Conservation (phyloP, 2,113 vertebrate genomes). For the Tenebrosternarchus preto region DNA sequence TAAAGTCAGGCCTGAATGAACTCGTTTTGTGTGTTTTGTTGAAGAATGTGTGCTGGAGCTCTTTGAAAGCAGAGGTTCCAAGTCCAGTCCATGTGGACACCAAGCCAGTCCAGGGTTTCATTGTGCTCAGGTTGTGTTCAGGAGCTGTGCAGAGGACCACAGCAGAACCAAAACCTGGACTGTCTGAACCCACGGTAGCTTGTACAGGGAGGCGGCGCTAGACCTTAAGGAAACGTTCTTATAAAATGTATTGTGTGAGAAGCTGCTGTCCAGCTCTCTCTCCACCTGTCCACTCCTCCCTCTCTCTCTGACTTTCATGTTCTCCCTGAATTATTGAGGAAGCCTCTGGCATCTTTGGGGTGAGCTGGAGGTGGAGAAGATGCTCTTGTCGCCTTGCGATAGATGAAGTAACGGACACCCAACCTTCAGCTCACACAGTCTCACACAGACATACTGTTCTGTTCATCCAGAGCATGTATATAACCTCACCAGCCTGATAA, state of each 20-base stretch:
- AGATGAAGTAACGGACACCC: constrained; percentile 41
- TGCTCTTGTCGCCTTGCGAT: constrained; percentile 42
- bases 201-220: not conserved
- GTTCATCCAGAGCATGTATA: constrained; percentile 7
- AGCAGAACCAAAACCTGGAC: too few species aligned
- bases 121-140: too few species aligned
- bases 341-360: constrained; percentile 47
- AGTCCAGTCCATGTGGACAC: too few species aligned
- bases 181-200: not conserved
- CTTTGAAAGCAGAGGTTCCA: too few species aligned
- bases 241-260: constrained; percentile 6
- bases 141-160: too few species aligned
- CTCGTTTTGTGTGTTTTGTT: too few species aligned
- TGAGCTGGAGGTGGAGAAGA: constrained; percentile 49
- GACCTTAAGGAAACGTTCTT: constrained; percentile 10
- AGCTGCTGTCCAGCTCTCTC: not conserved
- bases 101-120: too few species aligned
- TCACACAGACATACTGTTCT: constrained; percentile 8
- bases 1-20: too few species aligned
- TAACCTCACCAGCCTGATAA: constrained; percentile 21
- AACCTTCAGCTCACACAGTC: constrained; percentile 4
- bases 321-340: constrained; percentile 63
- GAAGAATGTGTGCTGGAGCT: too few species aligned
- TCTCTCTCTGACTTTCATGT: constrained; percentile 42
- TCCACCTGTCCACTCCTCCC: constrained; percentile 30